Evolutionary conservation across 1,140 invertebrate genomes (phyloP), one percentile per base, ranked within the genome.

Genomic region (Macrobrachium rosenbergii): DNA sequence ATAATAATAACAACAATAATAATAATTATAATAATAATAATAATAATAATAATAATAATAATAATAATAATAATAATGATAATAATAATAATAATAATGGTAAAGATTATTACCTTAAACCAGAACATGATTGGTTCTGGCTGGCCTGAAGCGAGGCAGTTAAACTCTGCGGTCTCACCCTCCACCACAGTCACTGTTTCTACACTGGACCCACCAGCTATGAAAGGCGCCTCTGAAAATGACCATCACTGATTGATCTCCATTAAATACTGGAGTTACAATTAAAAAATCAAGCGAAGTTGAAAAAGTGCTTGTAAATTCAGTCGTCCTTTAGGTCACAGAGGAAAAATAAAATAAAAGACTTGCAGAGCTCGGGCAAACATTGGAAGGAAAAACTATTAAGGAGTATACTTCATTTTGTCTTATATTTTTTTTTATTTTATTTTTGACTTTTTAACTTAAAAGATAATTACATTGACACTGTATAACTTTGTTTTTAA

Each of bases 41-140:
- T 28, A 11, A 80, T 28, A 60, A 28, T 23, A 28, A 80, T 17
- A 58, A 21, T 58, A 78, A 78, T 52, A 43, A 28, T 43, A 75
- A 75, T 43, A 37, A 16, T 43, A 75, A 11, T 59, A 14, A 59
- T 60, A 23, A 28, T 17, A 45, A 78, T 28, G n/a, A 52, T 12
- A 58, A 58, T 19, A 52, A 21, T 28, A 19, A 16, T 58, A 78
- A 3, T n/a, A 8, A 63, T 23, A 14, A 81, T 67, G 37, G 21
- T 64, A 2, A 45, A 3, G 37, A 8, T 69, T 23, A 52, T 60
- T 43, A 89, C 90, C 87, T 91, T 91, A 37, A 69, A 45, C 93
- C 93, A 94, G 2, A 89, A 90, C 60, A 94, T 91, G 12, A 91
- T 90, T 59, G 93, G 93, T 23, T 82, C 82, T 7, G 93, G 93